These are phyloP conservation scores for Spilarctia lutea DNA, from an alignment of 2,888 invertebrate species.

Conservation along the genomic window DNA sequence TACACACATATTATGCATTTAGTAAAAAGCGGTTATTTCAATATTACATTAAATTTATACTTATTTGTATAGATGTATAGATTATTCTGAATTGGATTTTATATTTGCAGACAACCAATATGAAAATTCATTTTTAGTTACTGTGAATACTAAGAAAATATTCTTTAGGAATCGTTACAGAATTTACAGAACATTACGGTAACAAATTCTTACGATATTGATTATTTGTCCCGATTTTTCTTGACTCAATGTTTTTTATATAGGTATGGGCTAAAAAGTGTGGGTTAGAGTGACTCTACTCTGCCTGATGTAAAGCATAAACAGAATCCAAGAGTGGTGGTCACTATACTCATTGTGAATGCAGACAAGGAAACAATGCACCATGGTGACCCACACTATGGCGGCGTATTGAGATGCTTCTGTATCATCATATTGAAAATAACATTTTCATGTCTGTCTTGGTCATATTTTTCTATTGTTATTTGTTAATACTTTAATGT, in stretches of 20 bases:
- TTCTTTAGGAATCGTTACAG: not conserved
- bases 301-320: too few relatives aligned
- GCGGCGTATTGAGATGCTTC: too few relatives aligned
- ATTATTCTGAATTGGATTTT: constrained; percentile 20
- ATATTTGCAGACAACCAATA: constrained; percentile 12
- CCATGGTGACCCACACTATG: too few relatives aligned
- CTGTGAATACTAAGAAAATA: not conserved
- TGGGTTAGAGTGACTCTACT: too few relatives aligned
- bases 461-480: not conserved
- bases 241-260: not conserved
- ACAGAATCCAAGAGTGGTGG: too few relatives aligned
- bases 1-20: too few relatives aligned
- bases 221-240: not conserved
- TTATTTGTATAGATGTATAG: too few relatives aligned
- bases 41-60: too few relatives aligned
- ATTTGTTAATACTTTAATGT: not conserved
- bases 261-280: too few relatives aligned
- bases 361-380: too few relatives aligned
- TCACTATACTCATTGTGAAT: too few relatives aligned
- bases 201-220: not conserved
- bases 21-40: too few relatives aligned
- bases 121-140: not conserved
- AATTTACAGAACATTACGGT: not conserved
- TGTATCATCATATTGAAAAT: not conserved
- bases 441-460: not conserved